Evolutionary conservation across 2,888 invertebrate genomes (phyloP).

Genomic region (Halictus ligatus): DNA sequence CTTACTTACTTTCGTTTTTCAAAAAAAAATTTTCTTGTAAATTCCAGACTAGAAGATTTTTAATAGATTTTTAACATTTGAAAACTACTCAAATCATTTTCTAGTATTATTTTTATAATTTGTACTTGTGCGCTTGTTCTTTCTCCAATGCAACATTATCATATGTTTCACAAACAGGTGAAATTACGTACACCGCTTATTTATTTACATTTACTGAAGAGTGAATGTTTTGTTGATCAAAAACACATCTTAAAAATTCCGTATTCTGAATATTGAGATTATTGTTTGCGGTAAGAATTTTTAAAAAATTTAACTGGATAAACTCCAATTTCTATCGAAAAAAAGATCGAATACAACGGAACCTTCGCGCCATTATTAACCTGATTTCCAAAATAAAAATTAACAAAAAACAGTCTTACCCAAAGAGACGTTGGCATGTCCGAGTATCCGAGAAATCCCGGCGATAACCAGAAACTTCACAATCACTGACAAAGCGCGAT

Average conservation of each 20-base stretch:
- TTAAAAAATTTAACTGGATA: too few species aligned
- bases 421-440: conserved; percentile 39
- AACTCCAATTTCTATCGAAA: too few species aligned
- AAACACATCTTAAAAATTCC: too few species aligned
- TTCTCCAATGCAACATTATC: background rate
- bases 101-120: background rate
- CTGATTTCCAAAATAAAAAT: background rate
- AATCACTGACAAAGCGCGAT: conserved; percentile 30
- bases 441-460: conserved; percentile 37
- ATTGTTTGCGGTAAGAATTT: too few species aligned
- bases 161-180: background rate
- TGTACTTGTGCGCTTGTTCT: background rate
- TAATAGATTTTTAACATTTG: background rate
- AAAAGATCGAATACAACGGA: too few species aligned
- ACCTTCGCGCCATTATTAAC: background rate
- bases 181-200: background rate
- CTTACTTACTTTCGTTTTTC: too few species aligned
- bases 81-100: background rate
- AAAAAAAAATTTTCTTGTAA: too few species aligned
- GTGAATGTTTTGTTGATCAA: too few species aligned
- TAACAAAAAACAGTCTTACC: conserved; percentile 46
- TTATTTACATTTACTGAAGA: too few species aligned
- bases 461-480: conserved; percentile 38
- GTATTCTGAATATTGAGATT: too few species aligned
- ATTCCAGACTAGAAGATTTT: too few species aligned